phyloP scores from a whole-genome alignment of 2,888 invertebrate genomes.

The Apotomis capreana region DNA sequence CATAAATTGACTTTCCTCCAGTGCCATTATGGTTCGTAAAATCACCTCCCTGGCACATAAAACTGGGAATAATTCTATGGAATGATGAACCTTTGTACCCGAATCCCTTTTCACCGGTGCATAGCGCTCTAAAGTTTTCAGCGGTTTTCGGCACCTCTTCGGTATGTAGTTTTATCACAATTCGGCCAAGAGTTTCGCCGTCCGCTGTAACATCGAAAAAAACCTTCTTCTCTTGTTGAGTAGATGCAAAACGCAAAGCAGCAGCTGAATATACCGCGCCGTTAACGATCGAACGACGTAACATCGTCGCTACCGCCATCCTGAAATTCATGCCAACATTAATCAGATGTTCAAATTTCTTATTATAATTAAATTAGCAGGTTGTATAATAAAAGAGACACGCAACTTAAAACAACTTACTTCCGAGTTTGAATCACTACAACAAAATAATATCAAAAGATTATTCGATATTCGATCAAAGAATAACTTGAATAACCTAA shows the following conservation, averaged over 20 bases:
- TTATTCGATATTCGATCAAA: too few relatives aligned
- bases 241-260: slow-evolving; percentile 70
- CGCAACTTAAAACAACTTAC: too few relatives aligned
- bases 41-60: slow-evolving; percentile 98
- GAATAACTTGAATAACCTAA: too few relatives aligned
- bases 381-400: too few relatives aligned
- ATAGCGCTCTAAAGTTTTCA: slow-evolving; percentile 97
- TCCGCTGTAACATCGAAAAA: slow-evolving; percentile 96
- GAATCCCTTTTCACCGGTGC: slow-evolving; percentile 84
- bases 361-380: too few relatives aligned
- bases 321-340: slow-evolving; percentile 14
- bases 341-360: too few relatives aligned
- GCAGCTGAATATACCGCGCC: slow-evolving; percentile 75
- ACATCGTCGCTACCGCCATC: slow-evolving; percentile 49
- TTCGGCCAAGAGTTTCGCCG: slow-evolving; percentile 90
- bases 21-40: slow-evolving; percentile 97
- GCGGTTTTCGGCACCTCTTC: slow-evolving; percentile 97
- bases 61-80: slow-evolving; percentile 95
- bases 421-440: too few relatives aligned
- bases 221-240: slow-evolving; percentile 81
- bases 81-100: slow-evolving; percentile 96
- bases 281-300: slow-evolving; percentile 69
- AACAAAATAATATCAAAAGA: too few relatives aligned
- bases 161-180: slow-evolving; percentile 93
- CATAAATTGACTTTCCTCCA: slow-evolving; percentile 98